Evolutionary conservation across 2,797 vertebrate species (phyloP), one percentile per base, ranked within the genome.

Genomic region (Bryconaethiops microstoma): DNA sequence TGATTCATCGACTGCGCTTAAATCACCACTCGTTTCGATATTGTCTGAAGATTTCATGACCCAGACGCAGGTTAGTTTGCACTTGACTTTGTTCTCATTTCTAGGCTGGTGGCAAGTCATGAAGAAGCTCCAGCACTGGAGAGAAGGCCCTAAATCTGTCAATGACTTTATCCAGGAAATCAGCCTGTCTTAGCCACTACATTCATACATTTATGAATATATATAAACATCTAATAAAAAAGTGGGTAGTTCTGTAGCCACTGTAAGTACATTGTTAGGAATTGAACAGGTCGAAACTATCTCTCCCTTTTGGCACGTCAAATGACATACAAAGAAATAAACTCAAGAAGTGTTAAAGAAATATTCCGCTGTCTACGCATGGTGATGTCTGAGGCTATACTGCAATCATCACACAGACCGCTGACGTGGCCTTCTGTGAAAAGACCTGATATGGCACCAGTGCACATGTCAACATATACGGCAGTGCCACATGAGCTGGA

Each of bases 401-500:
- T 23, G 55, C n/a, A 63, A 19, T 70, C 55, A 62, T 76, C 68
- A 52, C 21, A 40, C 71, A 76, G 74, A 63, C 52, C 57, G n/a
- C 80, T 64, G 45, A 48, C 59, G 42, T 72, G 42, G 74, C 48
- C 50, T 72, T 54, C 21, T 72, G 52, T 55, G 54, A 77, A 76
- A 48, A 35, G 42, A 64, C 62, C 16, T 16, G 76, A 78, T 19
- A 78, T 80, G 81, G 76, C 84, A 89, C 81, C 84, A 76, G 88
- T 83, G 78, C 78, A 86, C 87, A 80, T 87, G 86, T 91, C 87
- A 89, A 82, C 85, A 87, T 88, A 87, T 86, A 87, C 91, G 90
- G 90, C 84, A 84, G 80, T 86, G 87, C 84, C 88, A 91, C 86
- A 88, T 90, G 74, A 50, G 79, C 86, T 89, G 88, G 88, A 87